Evolutionary conservation across 2,797 vertebrate genomes (phyloP).

Genomic region (Lacerta viridis): DNA sequence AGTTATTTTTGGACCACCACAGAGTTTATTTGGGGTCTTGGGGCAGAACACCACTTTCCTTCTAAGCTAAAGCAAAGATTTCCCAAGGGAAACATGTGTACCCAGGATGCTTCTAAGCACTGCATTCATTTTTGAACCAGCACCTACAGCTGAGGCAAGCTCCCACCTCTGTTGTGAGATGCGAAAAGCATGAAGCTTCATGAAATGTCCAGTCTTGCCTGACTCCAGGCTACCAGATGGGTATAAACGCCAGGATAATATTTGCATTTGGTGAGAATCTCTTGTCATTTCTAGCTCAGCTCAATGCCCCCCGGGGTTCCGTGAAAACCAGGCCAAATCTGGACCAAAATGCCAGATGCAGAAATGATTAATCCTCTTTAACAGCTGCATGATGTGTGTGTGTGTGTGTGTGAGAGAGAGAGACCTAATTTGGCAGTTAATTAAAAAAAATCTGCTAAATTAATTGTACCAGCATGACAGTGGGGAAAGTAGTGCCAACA

Average conservation of each 20-base stretch:
- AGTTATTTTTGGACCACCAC: background rate
- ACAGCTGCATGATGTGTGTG: background rate
- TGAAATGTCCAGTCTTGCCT: constrained; percentile 69
- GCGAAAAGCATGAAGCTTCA: constrained; percentile 40
- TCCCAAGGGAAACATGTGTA: constrained; percentile 28
- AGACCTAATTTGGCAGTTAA: background rate
- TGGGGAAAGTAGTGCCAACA: background rate
- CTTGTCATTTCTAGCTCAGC: constrained; percentile 4
- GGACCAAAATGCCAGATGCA: constrained; percentile 13
- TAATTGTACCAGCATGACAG: background rate
- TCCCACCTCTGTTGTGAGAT: constrained; percentile 51
- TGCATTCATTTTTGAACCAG: constrained; percentile 35
- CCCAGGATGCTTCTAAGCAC: constrained; percentile 3
- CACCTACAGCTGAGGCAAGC: background rate
- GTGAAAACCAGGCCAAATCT: background rate
- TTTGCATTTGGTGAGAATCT: constrained; percentile 50
- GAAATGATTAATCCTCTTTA: background rate
- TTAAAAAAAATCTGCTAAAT: background rate
- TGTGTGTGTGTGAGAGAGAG: too few species aligned
- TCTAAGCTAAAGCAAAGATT: constrained; percentile 27
- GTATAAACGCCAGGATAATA: constrained; percentile 26
- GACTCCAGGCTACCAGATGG: constrained; percentile 69
- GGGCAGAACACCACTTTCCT: constrained; percentile 12
- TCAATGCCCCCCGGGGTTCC: background rate
- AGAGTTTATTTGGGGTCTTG: background rate